Conservation (phyloP, 2,113 vertebrate species). For the Rissa tridactyla region DNA sequence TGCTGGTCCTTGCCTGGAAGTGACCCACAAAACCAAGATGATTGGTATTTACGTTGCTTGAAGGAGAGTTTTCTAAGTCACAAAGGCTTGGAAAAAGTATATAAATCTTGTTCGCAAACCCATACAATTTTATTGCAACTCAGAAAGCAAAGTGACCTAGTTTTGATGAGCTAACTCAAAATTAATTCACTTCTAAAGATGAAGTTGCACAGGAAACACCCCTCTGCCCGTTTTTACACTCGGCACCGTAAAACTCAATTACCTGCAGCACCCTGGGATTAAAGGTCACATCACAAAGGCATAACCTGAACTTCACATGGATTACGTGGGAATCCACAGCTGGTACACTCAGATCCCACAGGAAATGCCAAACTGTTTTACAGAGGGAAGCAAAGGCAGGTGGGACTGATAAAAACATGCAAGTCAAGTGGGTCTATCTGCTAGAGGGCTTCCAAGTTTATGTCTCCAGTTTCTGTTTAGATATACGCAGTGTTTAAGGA, state of each 20-base stretch:
- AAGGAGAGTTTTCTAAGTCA: background rate
- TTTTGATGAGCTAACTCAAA: conserved; percentile 34
- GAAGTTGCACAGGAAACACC: background rate
- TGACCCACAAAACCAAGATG: background rate
- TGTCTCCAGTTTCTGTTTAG: background rate
- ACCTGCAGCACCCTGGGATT: background rate
- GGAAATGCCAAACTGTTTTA: background rate
- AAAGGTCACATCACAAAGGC: background rate
- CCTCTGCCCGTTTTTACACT: background rate
- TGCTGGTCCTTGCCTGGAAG: background rate
- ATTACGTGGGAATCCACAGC: background rate
- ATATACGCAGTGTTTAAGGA: background rate
- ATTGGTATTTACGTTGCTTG: background rate
- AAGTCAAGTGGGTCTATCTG: background rate
- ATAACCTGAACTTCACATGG: background rate
- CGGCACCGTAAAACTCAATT: background rate
- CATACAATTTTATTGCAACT: background rate
- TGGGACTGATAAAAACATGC: background rate
- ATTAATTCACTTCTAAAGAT: conserved; percentile 18
- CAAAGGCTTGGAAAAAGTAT: background rate
- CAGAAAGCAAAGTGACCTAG: background rate
- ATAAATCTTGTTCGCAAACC: background rate
- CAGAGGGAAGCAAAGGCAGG: background rate
- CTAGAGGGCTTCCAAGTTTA: background rate
- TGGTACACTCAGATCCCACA: background rate